Evolutionary conservation across 2,113 vertebrate genomes (phyloP).

Genomic region (Gallinago media): DNA sequence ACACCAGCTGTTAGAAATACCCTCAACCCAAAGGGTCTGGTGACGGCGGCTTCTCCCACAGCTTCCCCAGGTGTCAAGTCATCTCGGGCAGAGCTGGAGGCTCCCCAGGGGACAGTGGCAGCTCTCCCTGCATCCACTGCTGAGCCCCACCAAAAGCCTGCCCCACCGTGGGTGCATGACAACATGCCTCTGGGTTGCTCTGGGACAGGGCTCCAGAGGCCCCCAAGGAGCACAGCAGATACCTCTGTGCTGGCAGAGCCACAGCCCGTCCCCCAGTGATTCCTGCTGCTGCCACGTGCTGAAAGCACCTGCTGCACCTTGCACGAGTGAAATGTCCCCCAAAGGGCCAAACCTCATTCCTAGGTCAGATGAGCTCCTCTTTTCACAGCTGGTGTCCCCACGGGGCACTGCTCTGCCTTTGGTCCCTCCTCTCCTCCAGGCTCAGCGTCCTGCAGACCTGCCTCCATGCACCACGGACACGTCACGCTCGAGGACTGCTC

Average conservation of each 20-base stretch:
- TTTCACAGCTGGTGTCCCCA: neutral
- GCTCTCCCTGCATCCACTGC: neutral
- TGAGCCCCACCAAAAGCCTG: neutral
- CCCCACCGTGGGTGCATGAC: fast-evolving
- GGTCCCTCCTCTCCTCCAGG: neutral
- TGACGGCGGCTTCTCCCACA: fast-evolving
- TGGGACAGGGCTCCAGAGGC: neutral
- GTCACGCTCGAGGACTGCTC: neutral
- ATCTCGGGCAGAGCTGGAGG: neutral
- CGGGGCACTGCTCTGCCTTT: neutral
- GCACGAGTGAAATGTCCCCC: fast-evolving
- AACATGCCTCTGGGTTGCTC: fast-evolving
- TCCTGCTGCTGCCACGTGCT: fast-evolving
- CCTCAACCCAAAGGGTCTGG: neutral
- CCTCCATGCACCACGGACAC: fast-evolving
- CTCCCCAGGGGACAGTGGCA: neutral
- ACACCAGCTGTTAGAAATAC: neutral
- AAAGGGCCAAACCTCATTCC: neutral
- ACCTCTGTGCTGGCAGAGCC: neutral
- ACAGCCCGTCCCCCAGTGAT: fast-evolving
- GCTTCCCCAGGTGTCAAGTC: neutral
- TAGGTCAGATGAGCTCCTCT: neutral
- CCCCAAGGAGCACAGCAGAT: neutral
- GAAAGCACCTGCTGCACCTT: neutral
- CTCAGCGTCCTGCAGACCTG: neutral